Evolutionary conservation across 2,888 invertebrate genomes (phyloP), one percentile per base, ranked within the genome.

Genomic region (Hedya salicella): DNA sequence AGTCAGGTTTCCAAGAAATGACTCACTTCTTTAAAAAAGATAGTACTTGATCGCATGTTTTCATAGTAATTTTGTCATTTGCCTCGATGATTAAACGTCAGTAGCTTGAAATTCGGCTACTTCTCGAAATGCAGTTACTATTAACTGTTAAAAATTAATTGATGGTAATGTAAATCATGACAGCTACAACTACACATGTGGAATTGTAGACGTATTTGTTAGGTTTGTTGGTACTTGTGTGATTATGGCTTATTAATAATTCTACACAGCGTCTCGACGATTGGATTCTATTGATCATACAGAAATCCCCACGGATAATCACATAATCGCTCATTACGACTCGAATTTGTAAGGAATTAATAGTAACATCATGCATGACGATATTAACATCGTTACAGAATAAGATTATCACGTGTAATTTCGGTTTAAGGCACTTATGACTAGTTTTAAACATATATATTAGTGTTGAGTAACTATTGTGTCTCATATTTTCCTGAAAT

Each of bases 241-340:
- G 30, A 49, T 42, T 21, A 16, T 11, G 50, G 4, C 52, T 59
- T 16, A 65, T 65, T 65, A 60, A 25, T 53, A 46, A 65, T 65
- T 65, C 65, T 60, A 30, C 19, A 39, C 59, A 19, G 36, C 30
- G 25, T 53, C 32, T 42, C 32, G 19, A 40, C 40, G 53, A 61
- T 54, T 61, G 42, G 40, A 48, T 66, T 54, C 48, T 61, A 66
- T 61, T 40, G 53, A 60, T 66, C 66, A 66, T 49, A 30, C 65
- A 60, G 60, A 61, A 66, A 66, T 66, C 66, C 65, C 52, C 17
- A 60, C 19, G 53, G 66, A 54, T 49, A 61, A 54, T 66, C 53
- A 42, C 42, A 61, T 61, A 48, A 61, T 39, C 49, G 61, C 53
- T 61, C 46, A 53, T 65, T 53, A 60, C 36, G 46, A 30, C 40